These are phyloP conservation scores for Sturnus vulgaris DNA, from an alignment of 2,113 vertebrate genomes.

Conservation along the genomic window DNA sequence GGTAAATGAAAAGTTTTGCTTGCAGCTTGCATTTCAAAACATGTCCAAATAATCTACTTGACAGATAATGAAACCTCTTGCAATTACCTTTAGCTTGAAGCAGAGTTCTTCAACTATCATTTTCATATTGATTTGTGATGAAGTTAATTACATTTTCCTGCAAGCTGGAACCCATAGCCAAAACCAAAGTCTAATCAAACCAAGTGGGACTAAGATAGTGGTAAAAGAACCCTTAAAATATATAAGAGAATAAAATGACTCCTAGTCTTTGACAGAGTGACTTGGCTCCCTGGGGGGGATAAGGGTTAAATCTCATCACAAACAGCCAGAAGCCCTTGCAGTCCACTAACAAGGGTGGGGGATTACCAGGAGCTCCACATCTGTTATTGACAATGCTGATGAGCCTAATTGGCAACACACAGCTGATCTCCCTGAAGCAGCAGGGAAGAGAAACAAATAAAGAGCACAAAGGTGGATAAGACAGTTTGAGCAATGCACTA, in stretches of 20 bases:
- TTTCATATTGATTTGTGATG: constrained; percentile 63
- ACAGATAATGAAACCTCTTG: constrained; percentile 13
- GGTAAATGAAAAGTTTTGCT: neutral
- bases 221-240: neutral
- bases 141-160: constrained; percentile 56
- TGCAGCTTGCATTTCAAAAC: constrained; percentile 12
- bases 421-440: constrained; percentile 54
- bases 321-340: constrained; percentile 48
- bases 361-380: constrained; percentile 57
- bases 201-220: neutral
- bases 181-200: constrained; percentile 10
- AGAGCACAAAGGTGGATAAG: constrained; percentile 13
- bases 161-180: neutral
- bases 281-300: neutral
- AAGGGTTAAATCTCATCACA: constrained; percentile 27
- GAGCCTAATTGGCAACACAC: constrained; percentile 56
- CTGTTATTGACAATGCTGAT: constrained; percentile 64
- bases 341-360: constrained; percentile 37
- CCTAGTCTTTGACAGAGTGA: neutral
- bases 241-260: neutral
- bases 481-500: neutral
- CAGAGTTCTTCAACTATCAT: constrained; percentile 52
- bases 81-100: constrained; percentile 49
- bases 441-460: constrained; percentile 44
- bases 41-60: constrained; percentile 19